A percentile compares a stretch with the other conserved stretches of the same genome.
phyloP scores from a whole-genome alignment of 2,888 invertebrate species.

The Heliconius charithonia region DNA sequence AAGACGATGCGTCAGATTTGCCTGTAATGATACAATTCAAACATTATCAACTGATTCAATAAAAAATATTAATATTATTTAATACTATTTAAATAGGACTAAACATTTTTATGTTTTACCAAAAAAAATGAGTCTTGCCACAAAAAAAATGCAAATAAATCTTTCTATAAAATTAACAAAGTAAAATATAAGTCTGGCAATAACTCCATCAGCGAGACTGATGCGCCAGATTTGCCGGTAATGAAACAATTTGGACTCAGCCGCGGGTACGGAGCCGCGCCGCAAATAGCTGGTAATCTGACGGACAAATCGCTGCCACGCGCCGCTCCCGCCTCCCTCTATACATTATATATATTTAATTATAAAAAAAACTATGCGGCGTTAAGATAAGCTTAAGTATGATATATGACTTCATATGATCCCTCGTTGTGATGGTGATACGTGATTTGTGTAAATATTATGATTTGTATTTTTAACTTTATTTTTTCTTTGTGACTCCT shows the following conservation, averaged over 20 bases:
- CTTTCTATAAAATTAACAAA: conserved; percentile 13
- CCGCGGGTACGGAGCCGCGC: conserved; percentile 30
- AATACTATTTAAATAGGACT: not conserved
- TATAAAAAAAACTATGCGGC: conserved; percentile 28
- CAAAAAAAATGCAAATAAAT: conserved; percentile 1
- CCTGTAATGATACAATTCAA: conserved; percentile 46
- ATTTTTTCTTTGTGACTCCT: too few relatives aligned
- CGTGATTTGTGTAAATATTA: not conserved
- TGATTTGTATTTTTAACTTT: too few relatives aligned
- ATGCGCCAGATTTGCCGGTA: conserved; percentile 43
- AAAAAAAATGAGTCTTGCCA: not conserved
- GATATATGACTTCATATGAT: not conserved
- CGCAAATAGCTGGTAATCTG: conserved; percentile 37
- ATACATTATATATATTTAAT: conserved; percentile 19
- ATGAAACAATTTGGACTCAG: conserved; percentile 47
- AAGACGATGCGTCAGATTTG: conserved; percentile 39
- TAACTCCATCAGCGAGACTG: conserved; percentile 34
- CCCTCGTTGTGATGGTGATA: not conserved
- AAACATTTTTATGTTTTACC: not conserved
- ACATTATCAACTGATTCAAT: too few relatives aligned
- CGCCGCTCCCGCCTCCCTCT: conserved; percentile 3
- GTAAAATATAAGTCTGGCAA: conserved; percentile 27
- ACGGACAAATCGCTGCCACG: conserved; percentile 38
- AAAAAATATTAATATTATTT: too few relatives aligned
- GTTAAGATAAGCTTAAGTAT: conserved; percentile 18